Conservation (phyloP, 2,113 vertebrate genomes). For the Pogona vitticeps region DNA sequence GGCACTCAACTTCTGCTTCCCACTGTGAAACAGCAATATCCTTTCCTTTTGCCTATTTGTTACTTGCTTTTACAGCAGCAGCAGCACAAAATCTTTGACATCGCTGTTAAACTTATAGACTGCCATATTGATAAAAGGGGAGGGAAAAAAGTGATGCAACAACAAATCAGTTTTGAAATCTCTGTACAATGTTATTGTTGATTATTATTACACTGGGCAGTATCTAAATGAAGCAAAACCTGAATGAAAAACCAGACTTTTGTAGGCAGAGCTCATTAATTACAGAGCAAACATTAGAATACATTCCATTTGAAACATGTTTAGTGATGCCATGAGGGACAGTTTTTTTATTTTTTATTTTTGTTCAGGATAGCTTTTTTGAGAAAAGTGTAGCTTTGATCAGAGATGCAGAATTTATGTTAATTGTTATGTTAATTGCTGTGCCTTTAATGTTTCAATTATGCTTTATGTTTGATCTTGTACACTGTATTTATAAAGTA, state of each 20-base stretch:
- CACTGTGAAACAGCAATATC: background rate
- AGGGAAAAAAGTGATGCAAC: background rate
- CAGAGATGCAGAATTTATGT: background rate
- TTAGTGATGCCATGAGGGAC: background rate
- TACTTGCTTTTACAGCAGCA: background rate
- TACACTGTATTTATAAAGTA: background rate
- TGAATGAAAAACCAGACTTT: background rate
- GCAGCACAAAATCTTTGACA: background rate
- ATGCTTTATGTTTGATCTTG: background rate
- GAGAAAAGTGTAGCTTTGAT: background rate
- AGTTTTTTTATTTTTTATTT: background rate
- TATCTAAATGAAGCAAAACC: background rate
- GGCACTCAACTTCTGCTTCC: background rate
- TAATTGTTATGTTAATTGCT: slow-evolving; percentile 1
- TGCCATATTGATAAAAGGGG: background rate
- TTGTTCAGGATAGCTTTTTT: background rate
- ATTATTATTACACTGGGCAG: background rate
- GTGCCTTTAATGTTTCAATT: background rate
- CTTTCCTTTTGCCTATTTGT: background rate
- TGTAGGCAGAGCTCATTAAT: fast-evolving
- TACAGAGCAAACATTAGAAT: background rate
- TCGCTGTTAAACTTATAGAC: background rate
- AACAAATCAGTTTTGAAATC: slow-evolving; percentile 2
- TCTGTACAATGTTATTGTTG: background rate
- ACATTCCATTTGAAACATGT: background rate